Percentiles rank a stretch among this genome's conserved stretches.
Conservation (phyloP, 2,888 invertebrate genomes). For the Plebejus melissa region DNA sequence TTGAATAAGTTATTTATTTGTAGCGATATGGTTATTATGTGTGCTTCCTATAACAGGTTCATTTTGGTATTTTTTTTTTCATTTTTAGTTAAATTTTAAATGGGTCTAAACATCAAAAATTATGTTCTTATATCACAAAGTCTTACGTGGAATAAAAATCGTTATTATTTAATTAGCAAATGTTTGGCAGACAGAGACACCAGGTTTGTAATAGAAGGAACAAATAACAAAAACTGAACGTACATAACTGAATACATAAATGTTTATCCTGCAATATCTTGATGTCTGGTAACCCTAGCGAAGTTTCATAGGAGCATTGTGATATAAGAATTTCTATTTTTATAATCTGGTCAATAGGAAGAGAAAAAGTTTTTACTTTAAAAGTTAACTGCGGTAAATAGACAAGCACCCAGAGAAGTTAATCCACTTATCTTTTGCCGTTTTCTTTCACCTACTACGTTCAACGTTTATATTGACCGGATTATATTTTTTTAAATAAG, state of each 20-base stretch:
- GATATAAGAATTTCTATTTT: background rate
- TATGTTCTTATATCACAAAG: conserved; percentile 1
- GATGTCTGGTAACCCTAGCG: background rate
- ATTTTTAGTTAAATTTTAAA: background rate
- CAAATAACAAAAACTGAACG: background rate
- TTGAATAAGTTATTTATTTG: background rate
- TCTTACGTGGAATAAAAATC: background rate
- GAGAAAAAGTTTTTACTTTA: background rate
- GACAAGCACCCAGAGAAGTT: background rate
- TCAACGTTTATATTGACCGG: conserved; percentile 1
- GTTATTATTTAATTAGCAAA: background rate
- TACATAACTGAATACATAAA: too few species aligned
- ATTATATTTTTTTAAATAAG: background rate
- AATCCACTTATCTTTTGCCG: background rate
- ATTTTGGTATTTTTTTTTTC: background rate
- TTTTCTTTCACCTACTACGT: background rate
- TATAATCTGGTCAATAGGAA: background rate
- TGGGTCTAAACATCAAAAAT: background rate
- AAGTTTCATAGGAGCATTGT: background rate
- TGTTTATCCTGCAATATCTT: background rate
- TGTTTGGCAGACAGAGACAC: background rate
- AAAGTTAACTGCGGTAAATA: background rate
- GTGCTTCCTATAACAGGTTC: background rate
- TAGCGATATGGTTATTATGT: conserved; percentile 8
- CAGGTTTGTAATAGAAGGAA: background rate